Evolutionary conservation across 2,797 vertebrate genomes (phyloP).

Genomic region (Stomatorhinus walkeri): DNA sequence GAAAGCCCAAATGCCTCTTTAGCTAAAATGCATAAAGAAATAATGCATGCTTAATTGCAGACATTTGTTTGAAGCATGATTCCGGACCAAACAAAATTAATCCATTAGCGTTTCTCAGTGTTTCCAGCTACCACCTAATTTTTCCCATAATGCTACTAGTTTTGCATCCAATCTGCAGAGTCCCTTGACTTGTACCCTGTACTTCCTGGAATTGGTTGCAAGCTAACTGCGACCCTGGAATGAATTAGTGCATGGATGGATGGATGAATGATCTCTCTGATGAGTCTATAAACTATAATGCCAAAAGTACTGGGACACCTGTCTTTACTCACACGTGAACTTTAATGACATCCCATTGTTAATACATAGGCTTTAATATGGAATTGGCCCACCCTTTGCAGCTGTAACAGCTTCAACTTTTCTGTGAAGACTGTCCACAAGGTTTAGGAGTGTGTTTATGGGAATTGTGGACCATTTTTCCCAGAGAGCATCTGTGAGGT

Average conservation of each 20-base stretch:
- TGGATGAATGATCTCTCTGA: background rate
- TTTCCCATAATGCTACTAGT: background rate
- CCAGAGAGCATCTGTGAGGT: no score
- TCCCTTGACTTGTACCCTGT: background rate
- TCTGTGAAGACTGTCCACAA: no score
- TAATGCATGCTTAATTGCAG: slow-evolving; percentile 14
- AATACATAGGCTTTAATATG: background rate
- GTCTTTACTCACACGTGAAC: background rate
- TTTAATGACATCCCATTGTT: background rate
- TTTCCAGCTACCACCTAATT: background rate
- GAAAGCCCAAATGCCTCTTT: background rate
- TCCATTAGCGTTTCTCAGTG: background rate
- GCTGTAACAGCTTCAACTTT: no score
- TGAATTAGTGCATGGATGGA: background rate
- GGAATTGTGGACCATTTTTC: no score
- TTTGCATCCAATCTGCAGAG: background rate
- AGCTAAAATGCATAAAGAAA: slow-evolving; percentile 14
- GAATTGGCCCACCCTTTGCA: background rate
- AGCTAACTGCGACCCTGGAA: background rate
- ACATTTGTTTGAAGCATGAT: background rate
- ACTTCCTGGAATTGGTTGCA: background rate
- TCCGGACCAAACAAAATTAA: background rate
- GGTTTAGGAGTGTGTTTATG: no score
- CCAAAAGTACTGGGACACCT: background rate
- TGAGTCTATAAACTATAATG: background rate